Base-by-base conservation (phyloP, 2,888 invertebrate genomes). In the Willowsia nigromaculata region DNA sequence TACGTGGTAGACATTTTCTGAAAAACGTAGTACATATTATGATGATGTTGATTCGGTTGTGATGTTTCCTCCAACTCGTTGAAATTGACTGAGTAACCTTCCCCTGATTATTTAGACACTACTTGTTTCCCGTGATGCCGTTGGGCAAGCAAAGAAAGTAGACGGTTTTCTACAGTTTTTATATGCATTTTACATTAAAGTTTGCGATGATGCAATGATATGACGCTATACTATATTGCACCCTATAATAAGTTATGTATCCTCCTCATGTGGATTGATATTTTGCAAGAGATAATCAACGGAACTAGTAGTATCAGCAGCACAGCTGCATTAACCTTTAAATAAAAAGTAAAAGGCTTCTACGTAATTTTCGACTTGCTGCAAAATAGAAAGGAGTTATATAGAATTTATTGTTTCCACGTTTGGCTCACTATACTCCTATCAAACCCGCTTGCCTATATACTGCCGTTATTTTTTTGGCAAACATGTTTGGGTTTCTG, bases 401-500 rank as follows among this genome's bases (percentile, higher is more conserved):
- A 50, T 47, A 71, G 71, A 71, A 84, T 89, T 84, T 89, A 89
- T 89, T 89, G 89, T 85, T 89, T 85, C 59, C 89, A 85, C 85
- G 89, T 89, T 89, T 85, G 47, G 62, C 74, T 47, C 37, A 15
- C 76, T 40, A 33, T 59, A 30, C 56, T 40, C 56, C n/a, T 74
- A 22, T 30, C 6, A 59, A 56, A 62, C 7, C 7, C 15, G n/a
- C n/a, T 40, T 18, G 18, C 27, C 27, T 50, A 30, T 2, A 30
- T 18, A 15, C 33, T 56, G 15, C 37, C 43, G 11, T 81, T 30
- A n/a, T n/a, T 56, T 82, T 85, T 82, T 85, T 90, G 90, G 87
- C 87, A 85, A 86, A 74, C 74, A 93, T 93, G 92, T 93, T 93
- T 90, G 92, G 92, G 37, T 93, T 93, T 87, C 71, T 92, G 37